Conservation (phyloP, 2,113 vertebrate genomes). For the Tursiops truncatus region DNA sequence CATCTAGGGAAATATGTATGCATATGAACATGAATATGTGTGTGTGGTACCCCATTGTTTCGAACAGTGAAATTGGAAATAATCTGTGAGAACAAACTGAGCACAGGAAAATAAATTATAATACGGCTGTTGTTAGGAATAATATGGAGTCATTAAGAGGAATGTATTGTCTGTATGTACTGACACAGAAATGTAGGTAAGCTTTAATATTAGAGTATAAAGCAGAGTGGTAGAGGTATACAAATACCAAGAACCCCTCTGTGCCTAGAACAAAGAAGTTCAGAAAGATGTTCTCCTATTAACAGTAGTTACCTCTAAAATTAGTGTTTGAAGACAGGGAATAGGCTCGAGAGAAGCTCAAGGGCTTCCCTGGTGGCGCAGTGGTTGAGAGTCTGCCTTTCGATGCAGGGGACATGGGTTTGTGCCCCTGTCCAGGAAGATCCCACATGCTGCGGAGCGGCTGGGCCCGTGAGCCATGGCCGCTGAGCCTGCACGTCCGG, state of each 20-base stretch:
- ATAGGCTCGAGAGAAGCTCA: no score
- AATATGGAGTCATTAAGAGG: neutral
- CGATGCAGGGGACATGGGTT: no score
- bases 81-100: neutral
- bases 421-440: fast-evolving
- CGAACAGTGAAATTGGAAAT: neutral
- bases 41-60: neutral
- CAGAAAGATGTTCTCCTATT: neutral
- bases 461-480: no score
- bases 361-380: no score
- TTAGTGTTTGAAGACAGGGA: neutral
- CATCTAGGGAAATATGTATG: neutral
- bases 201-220: neutral
- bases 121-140: neutral
- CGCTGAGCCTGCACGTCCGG: no score
- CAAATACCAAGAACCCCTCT: neutral
- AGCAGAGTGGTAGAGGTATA: neutral
- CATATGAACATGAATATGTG: neutral
- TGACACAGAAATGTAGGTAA: neutral
- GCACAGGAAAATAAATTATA: neutral
- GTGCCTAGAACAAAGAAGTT: neutral
- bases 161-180: neutral
- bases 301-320: neutral
- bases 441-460: no score
- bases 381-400: no score